phyloP scores from a whole-genome alignment of 2,113 vertebrate species.

The Candoia aspera region DNA sequence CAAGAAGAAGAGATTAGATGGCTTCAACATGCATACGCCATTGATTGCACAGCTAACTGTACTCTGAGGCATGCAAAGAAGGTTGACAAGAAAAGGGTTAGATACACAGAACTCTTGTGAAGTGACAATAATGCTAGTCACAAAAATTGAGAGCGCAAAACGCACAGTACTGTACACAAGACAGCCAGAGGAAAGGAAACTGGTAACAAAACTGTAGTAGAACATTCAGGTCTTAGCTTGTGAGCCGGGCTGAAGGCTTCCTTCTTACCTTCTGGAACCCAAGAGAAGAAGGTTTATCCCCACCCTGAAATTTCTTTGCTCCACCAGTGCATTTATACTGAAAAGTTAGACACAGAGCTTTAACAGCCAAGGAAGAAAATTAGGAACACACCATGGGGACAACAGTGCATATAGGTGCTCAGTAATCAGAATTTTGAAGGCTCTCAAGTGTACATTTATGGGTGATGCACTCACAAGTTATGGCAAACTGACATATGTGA shows the following conservation, averaged over 20 bases:
- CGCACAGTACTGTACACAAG: conserved; percentile 12
- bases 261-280: conserved; percentile 19
- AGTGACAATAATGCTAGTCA: conserved; percentile 42
- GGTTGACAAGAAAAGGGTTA: conserved; percentile 32
- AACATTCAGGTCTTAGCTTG: conserved; percentile 1
- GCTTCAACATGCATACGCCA: conserved; percentile 45
- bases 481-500: neutral
- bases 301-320: neutral
- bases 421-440: neutral
- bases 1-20: conserved; percentile 74
- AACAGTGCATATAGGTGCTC: neutral
- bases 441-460: conserved; percentile 23
- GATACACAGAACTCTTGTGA: conserved; percentile 38
- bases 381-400: conserved; percentile 3
- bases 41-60: conserved; percentile 22
- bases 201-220: neutral
- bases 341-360: conserved; percentile 17
- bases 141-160: conserved; percentile 22
- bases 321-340: neutral
- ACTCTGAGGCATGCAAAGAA: conserved; percentile 62
- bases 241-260: neutral
- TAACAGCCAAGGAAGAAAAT: neutral
- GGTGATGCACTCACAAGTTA: neutral
- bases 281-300: neutral
- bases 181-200: conserved; percentile 22